Conservation (phyloP, 2,888 invertebrate genomes). For the Volucella inflata region DNA sequence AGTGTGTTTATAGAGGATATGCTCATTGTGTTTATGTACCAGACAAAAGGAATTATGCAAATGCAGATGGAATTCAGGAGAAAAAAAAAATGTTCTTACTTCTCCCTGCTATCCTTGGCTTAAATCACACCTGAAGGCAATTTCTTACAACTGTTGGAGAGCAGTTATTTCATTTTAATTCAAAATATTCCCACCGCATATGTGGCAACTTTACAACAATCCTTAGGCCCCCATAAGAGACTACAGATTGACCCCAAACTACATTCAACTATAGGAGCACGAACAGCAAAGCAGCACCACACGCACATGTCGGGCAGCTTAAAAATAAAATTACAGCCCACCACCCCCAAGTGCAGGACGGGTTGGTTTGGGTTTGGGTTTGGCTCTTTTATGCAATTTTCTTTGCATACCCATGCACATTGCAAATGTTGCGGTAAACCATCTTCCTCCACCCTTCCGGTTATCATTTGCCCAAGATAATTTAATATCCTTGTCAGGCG, state of each 20-base stretch:
- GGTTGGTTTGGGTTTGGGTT: too few relatives aligned
- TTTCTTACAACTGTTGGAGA: slow-evolving; percentile 41
- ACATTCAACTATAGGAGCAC: not conserved
- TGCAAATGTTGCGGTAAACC: slow-evolving; percentile 67
- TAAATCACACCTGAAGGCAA: slow-evolving; percentile 43
- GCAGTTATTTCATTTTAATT: slow-evolving; percentile 55
- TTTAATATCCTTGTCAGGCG: slow-evolving; percentile 62
- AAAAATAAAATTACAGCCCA: slow-evolving; percentile 31
- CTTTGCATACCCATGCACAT: slow-evolving; percentile 30
- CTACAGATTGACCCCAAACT: slow-evolving; percentile 35
- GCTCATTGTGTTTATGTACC: not conserved
- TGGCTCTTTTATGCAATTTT: slow-evolving; percentile 14
- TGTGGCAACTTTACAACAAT: slow-evolving; percentile 8
- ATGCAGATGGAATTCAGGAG: slow-evolving; percentile 41
- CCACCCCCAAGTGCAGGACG: not conserved
- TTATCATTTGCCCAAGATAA: slow-evolving; percentile 43
- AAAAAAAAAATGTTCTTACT: not conserved
- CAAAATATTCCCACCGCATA: slow-evolving; percentile 18
- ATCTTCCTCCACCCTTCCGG: slow-evolving; percentile 1
- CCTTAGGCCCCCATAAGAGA: not conserved
- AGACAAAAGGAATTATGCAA: slow-evolving; percentile 41
- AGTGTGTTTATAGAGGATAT: too few relatives aligned
- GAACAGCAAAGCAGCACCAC: slow-evolving; percentile 1
- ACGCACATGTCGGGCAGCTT: slow-evolving; percentile 29
- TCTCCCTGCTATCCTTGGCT: not conserved